These are phyloP conservation scores for Bellardia bayeri DNA, from an alignment of 2,888 invertebrate genomes.

Conservation along the genomic window DNA sequence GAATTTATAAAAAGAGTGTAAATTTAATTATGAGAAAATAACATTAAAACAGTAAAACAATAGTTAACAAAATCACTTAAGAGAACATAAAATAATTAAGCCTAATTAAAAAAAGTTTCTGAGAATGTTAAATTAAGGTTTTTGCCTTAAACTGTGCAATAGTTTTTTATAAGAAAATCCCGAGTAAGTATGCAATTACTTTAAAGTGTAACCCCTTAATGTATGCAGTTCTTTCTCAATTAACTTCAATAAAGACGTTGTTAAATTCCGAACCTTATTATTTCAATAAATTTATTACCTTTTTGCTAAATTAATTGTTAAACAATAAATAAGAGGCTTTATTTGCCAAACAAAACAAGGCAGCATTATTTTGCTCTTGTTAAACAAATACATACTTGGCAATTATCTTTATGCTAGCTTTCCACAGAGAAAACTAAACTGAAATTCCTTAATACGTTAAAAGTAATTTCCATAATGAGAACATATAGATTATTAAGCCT, in stretches of 20 bases:
- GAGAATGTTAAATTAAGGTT: too few relatives aligned
- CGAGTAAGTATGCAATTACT: neutral
- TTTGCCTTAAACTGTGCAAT: too few relatives aligned
- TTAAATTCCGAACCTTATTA: slow-evolving; percentile 29
- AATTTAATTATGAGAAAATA: neutral
- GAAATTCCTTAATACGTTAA: slow-evolving; percentile 41
- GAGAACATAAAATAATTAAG: too few relatives aligned
- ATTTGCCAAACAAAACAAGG: slow-evolving; percentile 20
- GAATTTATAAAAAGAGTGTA: neutral
- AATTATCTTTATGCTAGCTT: slow-evolving; percentile 45
- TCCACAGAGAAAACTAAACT: slow-evolving; percentile 8
- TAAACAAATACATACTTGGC: neutral
- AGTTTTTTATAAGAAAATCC: neutral
- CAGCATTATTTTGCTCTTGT: slow-evolving; percentile 12
- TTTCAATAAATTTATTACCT: slow-evolving; percentile 62
- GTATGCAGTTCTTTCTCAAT: neutral
- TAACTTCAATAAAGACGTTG: neutral
- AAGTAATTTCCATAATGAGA: slow-evolving; percentile 67
- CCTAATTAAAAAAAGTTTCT: neutral
- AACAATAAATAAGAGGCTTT: slow-evolving; percentile 64
- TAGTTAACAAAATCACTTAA: neutral
- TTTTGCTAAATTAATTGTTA: slow-evolving; percentile 58
- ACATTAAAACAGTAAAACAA: neutral
- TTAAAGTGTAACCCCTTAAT: neutral
- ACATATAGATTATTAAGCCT: slow-evolving; percentile 52